A percentile compares a stretch with the other conserved stretches of the same genome.
Conservation (phyloP, 2,113 vertebrate genomes). For the Megaleporinus macrocephalus region DNA sequence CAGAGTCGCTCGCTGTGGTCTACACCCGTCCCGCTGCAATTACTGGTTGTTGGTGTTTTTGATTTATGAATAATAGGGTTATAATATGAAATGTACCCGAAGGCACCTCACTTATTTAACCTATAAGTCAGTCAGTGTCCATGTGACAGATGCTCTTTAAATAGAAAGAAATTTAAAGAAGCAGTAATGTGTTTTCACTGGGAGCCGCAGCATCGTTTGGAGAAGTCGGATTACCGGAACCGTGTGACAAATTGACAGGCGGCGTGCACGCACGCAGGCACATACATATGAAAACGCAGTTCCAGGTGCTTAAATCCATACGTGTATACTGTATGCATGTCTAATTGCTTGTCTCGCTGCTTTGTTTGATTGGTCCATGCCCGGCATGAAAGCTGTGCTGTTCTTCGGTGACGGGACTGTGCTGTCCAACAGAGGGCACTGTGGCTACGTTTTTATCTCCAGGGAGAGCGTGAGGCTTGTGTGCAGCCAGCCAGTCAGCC, state of each 20-base stretch:
- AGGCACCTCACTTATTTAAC: conserved; percentile 32
- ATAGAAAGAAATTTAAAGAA: conserved; percentile 37
- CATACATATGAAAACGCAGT: conserved; percentile 14
- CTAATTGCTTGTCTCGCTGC: neutral
- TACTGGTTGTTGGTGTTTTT: conserved; percentile 4
- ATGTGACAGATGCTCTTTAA: conserved; percentile 28
- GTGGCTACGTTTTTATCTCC: conserved; percentile 56
- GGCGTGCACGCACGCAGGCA: neutral
- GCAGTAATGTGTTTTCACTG: conserved; percentile 10
- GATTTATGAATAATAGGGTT: conserved; percentile 22
- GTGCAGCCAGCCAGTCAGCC: conserved; percentile 43
- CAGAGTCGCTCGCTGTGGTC: conserved; percentile 5
- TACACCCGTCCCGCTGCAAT: conserved; percentile 30
- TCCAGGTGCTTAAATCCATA: neutral
- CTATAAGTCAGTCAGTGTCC: conserved; percentile 4
- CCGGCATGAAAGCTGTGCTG: neutral
- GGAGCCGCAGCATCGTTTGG: neutral
- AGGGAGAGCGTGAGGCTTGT: conserved; percentile 34
- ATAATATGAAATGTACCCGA: conserved; percentile 23
- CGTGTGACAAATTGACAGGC: conserved; percentile 25
- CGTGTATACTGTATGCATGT: neutral
- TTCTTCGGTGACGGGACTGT: neutral
- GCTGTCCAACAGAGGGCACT: conserved; percentile 57
- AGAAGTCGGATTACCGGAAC: conserved; percentile 19
- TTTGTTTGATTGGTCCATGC: conserved; percentile 1